Evolutionary conservation across 2,888 invertebrate species (phyloP).

Genomic region (Nomada goodeniana): DNA sequence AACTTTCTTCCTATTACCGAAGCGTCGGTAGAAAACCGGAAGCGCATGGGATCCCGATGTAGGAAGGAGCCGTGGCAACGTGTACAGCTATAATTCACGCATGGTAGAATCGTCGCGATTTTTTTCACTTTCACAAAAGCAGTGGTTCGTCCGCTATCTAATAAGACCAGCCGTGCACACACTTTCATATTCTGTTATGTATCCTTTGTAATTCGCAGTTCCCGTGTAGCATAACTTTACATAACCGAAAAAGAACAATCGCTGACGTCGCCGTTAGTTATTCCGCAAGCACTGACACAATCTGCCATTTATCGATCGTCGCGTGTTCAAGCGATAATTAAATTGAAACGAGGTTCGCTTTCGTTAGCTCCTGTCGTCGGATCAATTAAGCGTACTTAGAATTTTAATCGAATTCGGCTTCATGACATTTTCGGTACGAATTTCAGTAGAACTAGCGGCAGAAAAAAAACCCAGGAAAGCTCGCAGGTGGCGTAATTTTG

Average conservation of each 20-base stretch:
- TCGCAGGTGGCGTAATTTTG: too few relatives aligned
- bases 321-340: conserved; percentile 11
- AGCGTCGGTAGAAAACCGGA: conserved; percentile 79
- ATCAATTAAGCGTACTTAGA: background rate
- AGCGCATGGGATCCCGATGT: conserved; percentile 65
- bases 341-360: background rate
- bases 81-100: conserved; percentile 78
- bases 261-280: background rate
- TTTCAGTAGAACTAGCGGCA: too few relatives aligned
- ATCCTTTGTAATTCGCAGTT: conserved; percentile 34
- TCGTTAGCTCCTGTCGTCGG: background rate
- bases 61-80: conserved; percentile 72
- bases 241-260: conserved; percentile 32
- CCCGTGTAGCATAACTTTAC: conserved; percentile 51
- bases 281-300: background rate
- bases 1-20: conserved; percentile 68
- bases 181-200: conserved; percentile 52
- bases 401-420: background rate
- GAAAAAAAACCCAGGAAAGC: too few relatives aligned
- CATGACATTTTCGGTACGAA: too few relatives aligned
- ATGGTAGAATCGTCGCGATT: conserved; percentile 80
- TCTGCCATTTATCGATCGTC: background rate
- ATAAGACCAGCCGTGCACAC: conserved; percentile 22
- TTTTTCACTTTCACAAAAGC: conserved; percentile 80
- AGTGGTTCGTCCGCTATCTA: conserved; percentile 45